Conservation (phyloP, 2,797 vertebrate species). For the Lacerta viridis region DNA sequence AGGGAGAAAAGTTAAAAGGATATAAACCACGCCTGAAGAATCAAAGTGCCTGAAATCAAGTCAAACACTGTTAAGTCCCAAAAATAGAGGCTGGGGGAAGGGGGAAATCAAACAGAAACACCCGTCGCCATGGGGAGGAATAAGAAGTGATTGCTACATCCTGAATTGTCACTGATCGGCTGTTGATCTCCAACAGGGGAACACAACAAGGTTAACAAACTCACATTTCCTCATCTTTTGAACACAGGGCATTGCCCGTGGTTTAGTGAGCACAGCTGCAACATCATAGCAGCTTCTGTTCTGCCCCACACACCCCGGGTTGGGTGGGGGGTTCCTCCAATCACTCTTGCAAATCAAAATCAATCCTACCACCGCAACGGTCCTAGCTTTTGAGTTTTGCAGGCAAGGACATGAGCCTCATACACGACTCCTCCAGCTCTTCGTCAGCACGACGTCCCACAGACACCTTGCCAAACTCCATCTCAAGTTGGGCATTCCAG, state of each 20-base stretch:
- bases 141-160: neutral
- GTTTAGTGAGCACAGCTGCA: neutral
- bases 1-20: neutral
- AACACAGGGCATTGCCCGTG: neutral
- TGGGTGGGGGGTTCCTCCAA: too few relatives aligned
- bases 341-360: neutral
- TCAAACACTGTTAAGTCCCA: neutral
- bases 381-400: neutral
- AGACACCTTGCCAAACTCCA: neutral
- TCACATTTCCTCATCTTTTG: neutral
- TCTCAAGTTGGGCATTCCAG: neutral
- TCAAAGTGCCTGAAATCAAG: neutral
- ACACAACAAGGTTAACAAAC: neutral
- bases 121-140: neutral
- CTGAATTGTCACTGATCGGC: too few relatives aligned
- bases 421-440: accelerated
- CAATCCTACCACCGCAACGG: neutral
- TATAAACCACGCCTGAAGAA: neutral
- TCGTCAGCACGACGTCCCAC: too few relatives aligned
- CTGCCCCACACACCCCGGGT: too few relatives aligned
- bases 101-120: neutral
- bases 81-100: neutral
- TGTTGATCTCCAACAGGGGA: neutral
- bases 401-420: neutral
- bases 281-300: neutral